Percentiles rank a stretch among this genome's conserved stretches.
Evolutionary conservation across 2,888 invertebrate species (phyloP).

Genomic region (Pterobdella sp.): DNA sequence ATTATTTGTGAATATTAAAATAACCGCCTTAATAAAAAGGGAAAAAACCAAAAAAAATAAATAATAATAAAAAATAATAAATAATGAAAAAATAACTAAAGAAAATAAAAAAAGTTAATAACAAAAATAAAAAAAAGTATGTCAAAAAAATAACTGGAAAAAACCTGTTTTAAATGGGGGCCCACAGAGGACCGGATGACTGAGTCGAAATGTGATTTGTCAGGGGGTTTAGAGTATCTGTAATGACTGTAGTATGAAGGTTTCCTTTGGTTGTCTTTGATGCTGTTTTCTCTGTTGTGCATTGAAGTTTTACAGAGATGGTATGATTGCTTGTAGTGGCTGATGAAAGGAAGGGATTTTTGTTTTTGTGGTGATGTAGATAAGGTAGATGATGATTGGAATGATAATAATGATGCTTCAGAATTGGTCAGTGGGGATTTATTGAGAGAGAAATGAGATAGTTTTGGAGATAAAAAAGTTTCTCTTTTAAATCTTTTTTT

Average conservation of each 20-base stretch:
- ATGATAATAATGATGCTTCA: neutral
- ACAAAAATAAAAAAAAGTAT: neutral
- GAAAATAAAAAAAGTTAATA: neutral
- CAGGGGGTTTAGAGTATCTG: neutral
- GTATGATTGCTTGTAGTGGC: neutral
- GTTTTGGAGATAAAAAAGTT: neutral
- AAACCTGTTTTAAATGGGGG: neutral
- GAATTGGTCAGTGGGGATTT: too few relatives aligned
- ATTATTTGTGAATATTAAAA: too few relatives aligned
- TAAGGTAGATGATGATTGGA: neutral
- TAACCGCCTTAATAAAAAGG: neutral
- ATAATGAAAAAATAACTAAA: neutral
- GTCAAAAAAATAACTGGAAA: neutral
- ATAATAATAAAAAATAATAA: neutral
- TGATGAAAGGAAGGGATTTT: neutral
- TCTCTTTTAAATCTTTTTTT: neutral
- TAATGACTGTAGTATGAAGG: neutral
- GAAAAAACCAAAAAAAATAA: neutral
- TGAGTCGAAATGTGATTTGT: neutral
- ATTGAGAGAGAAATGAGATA: too few relatives aligned
- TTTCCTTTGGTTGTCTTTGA: neutral
- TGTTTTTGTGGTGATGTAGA: neutral
- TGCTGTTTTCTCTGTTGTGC: neutral
- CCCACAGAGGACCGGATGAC: neutral
- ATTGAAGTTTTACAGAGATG: constrained; percentile 5